Evolutionary conservation across 1,140 invertebrate species (phyloP), one percentile per base, ranked within the genome.

Genomic region (Leptonema lineaticorne): DNA sequence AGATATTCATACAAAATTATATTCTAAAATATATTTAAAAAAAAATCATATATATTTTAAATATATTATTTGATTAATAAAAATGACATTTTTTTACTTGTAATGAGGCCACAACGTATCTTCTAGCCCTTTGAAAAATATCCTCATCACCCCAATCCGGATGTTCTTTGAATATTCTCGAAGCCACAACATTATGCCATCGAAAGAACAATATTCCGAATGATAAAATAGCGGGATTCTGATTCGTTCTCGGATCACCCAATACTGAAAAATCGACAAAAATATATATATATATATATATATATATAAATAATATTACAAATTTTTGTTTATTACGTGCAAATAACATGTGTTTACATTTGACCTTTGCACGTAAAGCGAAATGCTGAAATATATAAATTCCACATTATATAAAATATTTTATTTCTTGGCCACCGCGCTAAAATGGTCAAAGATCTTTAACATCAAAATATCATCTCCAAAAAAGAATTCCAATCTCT

Each of bases 1-100:
- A 99, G 81, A 80, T 98, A 99, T 78, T 99, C 97, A 78, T 99
- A 98, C 69, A 95, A 82, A 68, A 99, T 95, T 27, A 99, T 92
- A 76, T 97, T 99, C 93, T 99, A 84, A 9, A 88, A 53, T 45
- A 28, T 22, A 67, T 20, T 20, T 48, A 20, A 16, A 20, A 2
- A 24, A 48, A 9, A 9, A 58, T 22, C 24, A 58, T 5, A 26
- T 33, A 33, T 5, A 33, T 6, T 6, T 50, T 50, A 50, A 50
- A 50, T 50, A n/a, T 24, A 30, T 48, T 7, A 14, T 30, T 62
- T 20, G 11, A 11, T 62, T 22, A 62, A 9, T 37, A 4, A 28
- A 26, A 64, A 37, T 8, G 26, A 45, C 16, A 46, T 8, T 46
- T 56, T 26, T 5, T 60, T 79, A 96, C 94, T 88, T 98, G 97